Evolutionary conservation across 1,140 invertebrate species (phyloP).

Genomic region (Augochlora pura): DNA sequence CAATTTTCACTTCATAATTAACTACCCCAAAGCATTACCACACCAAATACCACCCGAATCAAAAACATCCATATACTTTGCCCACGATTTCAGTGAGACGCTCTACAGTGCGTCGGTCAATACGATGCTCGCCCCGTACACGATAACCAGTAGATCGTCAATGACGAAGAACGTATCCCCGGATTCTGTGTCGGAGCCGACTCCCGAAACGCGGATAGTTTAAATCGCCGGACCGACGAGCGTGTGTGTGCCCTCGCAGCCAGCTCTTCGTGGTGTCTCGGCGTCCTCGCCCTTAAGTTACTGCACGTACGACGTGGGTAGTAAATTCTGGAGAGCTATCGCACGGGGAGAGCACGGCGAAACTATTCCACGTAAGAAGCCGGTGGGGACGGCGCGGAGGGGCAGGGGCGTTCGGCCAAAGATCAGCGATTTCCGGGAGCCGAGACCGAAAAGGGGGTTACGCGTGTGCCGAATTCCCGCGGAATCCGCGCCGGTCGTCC

Average conservation of each 20-base stretch:
- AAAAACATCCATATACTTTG: no score
- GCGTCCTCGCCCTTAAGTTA: slow-evolving; percentile 40
- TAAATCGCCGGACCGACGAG: slow-evolving; percentile 49
- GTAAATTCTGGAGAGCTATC: slow-evolving; percentile 62
- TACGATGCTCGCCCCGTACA: slow-evolving; percentile 25
- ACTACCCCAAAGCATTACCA: no score
- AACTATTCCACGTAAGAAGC: slow-evolving; percentile 59
- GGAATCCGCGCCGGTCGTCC: slow-evolving; percentile 15
- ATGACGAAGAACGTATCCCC: slow-evolving; percentile 20
- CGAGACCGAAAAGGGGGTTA: slow-evolving; percentile 61
- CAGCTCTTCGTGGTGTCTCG: no score
- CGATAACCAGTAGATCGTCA: background rate
- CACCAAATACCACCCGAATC: no score
- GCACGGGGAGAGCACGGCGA: slow-evolving; percentile 40
- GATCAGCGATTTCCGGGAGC: slow-evolving; percentile 63
- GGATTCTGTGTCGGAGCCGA: background rate
- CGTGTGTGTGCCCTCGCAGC: slow-evolving; percentile 18
- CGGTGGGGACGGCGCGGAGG: background rate
- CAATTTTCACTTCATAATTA: no score
- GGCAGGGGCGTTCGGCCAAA: slow-evolving; percentile 35
- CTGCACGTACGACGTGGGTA: slow-evolving; percentile 57
- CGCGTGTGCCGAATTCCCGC: slow-evolving; percentile 59
- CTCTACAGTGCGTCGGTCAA: background rate
- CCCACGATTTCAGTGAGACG: no score
- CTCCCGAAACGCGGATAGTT: slow-evolving; percentile 53